Evolutionary conservation across 2,888 invertebrate genomes (phyloP).

Genomic region (Rugalucina vietnamica): DNA sequence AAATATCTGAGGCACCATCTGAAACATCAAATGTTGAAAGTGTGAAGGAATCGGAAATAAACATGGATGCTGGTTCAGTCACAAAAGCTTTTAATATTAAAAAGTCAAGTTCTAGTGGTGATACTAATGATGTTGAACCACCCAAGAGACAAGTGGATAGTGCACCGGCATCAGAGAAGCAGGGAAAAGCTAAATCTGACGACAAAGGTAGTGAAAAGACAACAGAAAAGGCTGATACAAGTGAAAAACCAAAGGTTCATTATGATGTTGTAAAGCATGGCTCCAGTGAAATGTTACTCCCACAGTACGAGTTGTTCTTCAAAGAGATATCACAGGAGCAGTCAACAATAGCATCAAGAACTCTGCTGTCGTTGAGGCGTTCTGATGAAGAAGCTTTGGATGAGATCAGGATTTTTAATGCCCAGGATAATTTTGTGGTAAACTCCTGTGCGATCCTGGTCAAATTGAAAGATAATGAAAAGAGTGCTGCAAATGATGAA

Average conservation of each 20-base stretch:
- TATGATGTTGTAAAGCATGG: not conserved
- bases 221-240: not conserved
- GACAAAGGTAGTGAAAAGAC: not conserved
- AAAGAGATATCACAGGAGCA: not conserved
- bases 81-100: too few relatives aligned
- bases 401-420: constrained; percentile 65
- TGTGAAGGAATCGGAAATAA: too few relatives aligned
- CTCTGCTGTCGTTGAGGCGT: constrained; percentile 64
- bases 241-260: not conserved
- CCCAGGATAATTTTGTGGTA: constrained; percentile 75
- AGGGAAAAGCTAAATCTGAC: not conserved
- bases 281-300: constrained; percentile 5
- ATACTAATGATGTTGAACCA: too few relatives aligned
- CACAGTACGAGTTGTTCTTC: not conserved
- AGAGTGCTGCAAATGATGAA: not conserved
- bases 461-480: constrained; percentile 20
- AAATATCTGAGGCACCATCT: too few relatives aligned
- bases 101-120: too few relatives aligned
- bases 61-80: too few relatives aligned
- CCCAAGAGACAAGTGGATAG: not conserved
- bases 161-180: not conserved
- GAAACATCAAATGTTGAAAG: too few relatives aligned
- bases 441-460: constrained; percentile 62
- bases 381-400: constrained; percentile 52
- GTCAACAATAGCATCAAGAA: constrained; percentile 60